phyloP scores from a whole-genome alignment of 2,797 vertebrate genomes.

The Halcyon chelicuti region DNA sequence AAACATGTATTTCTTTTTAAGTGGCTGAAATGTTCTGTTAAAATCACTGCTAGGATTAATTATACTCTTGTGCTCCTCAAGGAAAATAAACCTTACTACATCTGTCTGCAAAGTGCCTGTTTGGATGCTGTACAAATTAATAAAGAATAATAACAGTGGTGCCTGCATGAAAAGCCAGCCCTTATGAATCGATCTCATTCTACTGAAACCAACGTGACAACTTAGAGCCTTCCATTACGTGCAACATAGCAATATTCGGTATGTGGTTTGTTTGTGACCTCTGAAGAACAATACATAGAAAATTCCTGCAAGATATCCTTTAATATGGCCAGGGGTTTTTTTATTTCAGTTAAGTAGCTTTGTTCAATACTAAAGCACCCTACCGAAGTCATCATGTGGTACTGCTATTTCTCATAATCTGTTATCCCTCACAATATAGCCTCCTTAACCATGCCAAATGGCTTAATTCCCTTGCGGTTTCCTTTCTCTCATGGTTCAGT shows the following conservation, averaged over 20 bases:
- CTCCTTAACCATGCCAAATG: neutral
- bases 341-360: neutral
- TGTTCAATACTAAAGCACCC: neutral
- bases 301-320: neutral
- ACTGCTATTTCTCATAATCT: neutral
- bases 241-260: neutral
- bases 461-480: neutral
- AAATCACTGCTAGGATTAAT: constrained; percentile 27
- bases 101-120: neutral
- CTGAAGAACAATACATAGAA: neutral
- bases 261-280: neutral
- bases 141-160: constrained; percentile 16
- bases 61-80: neutral
- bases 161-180: neutral
- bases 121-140: constrained; percentile 40
- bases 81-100: neutral
- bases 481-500: neutral
- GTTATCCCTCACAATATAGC: neutral
- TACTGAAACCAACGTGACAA: neutral
- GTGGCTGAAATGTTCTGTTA: neutral
- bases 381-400: neutral
- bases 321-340: neutral
- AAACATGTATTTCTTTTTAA: neutral
- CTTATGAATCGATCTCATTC: neutral
- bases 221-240: neutral